A percentile compares a stretch with the other conserved stretches of the same genome.
phyloP scores from a whole-genome alignment of 1,140 invertebrate genomes.

The Cyrtorhinus lividipennis region DNA sequence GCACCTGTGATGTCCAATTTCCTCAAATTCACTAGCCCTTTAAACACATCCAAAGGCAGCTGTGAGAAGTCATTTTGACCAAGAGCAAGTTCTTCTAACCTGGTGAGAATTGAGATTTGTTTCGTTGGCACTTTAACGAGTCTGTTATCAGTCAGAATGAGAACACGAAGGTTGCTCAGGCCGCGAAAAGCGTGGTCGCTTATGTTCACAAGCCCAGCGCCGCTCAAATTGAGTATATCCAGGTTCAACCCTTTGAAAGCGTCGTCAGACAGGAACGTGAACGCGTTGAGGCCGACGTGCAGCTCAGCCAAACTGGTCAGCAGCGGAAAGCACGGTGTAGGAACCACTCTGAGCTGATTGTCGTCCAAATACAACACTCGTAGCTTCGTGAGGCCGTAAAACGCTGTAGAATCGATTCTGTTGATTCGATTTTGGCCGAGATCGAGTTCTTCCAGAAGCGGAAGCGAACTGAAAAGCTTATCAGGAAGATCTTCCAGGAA shows the following conservation, averaged over 20 bases:
- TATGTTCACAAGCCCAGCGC: slow-evolving; percentile 61
- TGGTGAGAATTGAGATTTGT: slow-evolving; percentile 48
- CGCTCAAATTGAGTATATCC: slow-evolving; percentile 58
- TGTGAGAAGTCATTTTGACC: slow-evolving; percentile 65
- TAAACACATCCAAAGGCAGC: slow-evolving; percentile 53
- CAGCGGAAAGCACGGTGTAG: slow-evolving; percentile 51
- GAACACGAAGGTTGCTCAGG: slow-evolving; percentile 48
- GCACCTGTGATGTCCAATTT: slow-evolving; percentile 61
- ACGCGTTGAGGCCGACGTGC: slow-evolving; percentile 67
- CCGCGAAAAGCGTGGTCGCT: slow-evolving; percentile 58
- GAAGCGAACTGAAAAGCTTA: slow-evolving; percentile 56
- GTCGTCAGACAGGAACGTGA: slow-evolving; percentile 53
- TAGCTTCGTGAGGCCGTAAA: slow-evolving; percentile 57
- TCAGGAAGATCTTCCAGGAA: slow-evolving; percentile 60
- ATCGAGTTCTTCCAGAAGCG: slow-evolving; percentile 68
- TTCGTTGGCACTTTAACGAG: slow-evolving; percentile 56
- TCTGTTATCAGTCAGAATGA: slow-evolving; percentile 66
- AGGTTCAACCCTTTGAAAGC: slow-evolving; percentile 60
- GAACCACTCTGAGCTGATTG: slow-evolving; percentile 62
- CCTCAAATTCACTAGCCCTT: slow-evolving; percentile 56
- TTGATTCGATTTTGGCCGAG: slow-evolving; percentile 74
- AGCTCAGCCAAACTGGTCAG: slow-evolving; percentile 63
- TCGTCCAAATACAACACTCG: slow-evolving; percentile 69
- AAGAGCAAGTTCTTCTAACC: slow-evolving; percentile 62
- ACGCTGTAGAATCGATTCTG: slow-evolving; percentile 59